Evolutionary conservation across 1,140 invertebrate genomes (phyloP), one percentile per base, ranked within the genome.

Genomic region (Zaprionus ornatus): DNA sequence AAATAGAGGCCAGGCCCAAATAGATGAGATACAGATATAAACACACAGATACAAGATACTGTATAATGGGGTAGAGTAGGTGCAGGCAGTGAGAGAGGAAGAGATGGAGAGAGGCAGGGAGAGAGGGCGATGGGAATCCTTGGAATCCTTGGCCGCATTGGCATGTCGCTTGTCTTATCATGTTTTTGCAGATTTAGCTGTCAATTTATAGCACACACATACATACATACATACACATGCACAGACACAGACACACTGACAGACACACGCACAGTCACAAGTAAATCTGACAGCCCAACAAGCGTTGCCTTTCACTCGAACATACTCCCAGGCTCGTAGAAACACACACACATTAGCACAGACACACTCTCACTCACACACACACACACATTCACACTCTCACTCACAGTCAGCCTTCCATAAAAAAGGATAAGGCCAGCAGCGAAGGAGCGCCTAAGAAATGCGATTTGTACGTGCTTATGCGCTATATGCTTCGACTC

Each of bases 381-480:
- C 17, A 48, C 21, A 17, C 19, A 52, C 45, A 4, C 29, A n/a
- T 23, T 42, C 15, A 23, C 21, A 25, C 50, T 37, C 55, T 45
- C 48, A 48, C 71, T 25, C 13, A 61, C 56, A 61, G 55, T 27
- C 52, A 21, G 19, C 57, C 32, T 29, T 40, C 65, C 62, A 77
- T 78, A 85, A 78, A 85, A 84, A 84, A 84, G 81, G 81, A 84
- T 84, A 84, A 84, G 69, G 78, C 65, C 12, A 57, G 64, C 48
- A 32, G 59, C 67, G 23, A 65, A 60, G 66, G 52, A 82, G 71
- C 77, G 74, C 77, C 84, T 88, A 88, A 88, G 85, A 90, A 90
- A 90, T 90, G 85, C 85, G 85, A 90, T 90, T 90, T 90, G 86
- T 90, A 90, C 85, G 85, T 90, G 85, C 85, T 90, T 90, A 90